Evolutionary conservation across 1,140 invertebrate species (phyloP), one percentile per base, ranked within the genome.

Genomic region (Musca domestica): DNA sequence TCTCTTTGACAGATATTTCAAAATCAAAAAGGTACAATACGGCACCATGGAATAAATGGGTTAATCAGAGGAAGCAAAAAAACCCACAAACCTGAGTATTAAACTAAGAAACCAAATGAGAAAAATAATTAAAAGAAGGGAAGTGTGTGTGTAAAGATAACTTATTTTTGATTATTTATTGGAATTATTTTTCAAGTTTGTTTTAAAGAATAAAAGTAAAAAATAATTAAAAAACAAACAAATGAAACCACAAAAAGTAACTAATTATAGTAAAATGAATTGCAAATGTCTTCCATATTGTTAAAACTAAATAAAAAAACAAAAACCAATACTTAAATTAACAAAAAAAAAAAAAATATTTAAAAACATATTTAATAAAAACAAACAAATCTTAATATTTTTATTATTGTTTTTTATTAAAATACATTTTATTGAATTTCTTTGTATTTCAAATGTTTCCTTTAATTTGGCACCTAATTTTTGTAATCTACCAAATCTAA

Each of bases 11-110:
- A 88, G 93, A 72, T 94, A 95, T 76, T 87, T 94, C 74, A 94
- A 94, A 81, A 87, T 95, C 27, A 95, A 95, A 82, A 95, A 94
- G 77, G 92, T 95, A 5, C 92, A 95, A 75, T 96, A 96, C 80
- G 93, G 94, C 75, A 95, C 92, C 1, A 95, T 95, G 93, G 92
- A 95, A 80, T 95, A 90, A 87, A 48, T 46, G 23, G 41, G n/a
- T 15, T 25, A 46, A 23, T 15, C 17, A 46, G 17, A 51, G 14
- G 25, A 17, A 9, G n/a, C n/a, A 46, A 17, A 34, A 14, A 34
- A 14, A 61, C 46, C 22, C 14, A 14, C 7, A 47, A 20, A 23
- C 61, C 17, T 64, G 19, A 23, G 47, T 23, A 41, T 41, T 41
- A 61, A 12, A 34, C 56, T 19, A 61, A 61, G 34, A 2, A 61